phyloP scores from a whole-genome alignment of 2,888 invertebrate species.

The Lepeophtheirus nordmannii region DNA sequence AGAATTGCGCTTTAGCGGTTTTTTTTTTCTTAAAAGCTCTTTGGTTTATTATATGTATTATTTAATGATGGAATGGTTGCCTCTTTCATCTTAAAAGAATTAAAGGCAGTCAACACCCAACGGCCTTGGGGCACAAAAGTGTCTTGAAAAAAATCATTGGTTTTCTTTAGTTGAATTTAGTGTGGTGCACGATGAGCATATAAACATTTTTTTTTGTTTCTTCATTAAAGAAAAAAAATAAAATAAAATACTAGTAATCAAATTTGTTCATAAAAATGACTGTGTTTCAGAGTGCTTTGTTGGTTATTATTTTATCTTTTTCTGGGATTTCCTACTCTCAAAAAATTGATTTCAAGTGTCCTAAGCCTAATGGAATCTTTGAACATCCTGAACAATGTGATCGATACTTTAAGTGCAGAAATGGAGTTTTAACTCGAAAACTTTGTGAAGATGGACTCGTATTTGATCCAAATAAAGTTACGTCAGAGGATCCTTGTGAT shows the following conservation, averaged over 20 bases:
- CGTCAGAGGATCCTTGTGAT: conserved; percentile 23
- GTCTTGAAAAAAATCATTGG: neutral
- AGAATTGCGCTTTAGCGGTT: neutral
- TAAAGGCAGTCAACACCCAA: conserved; percentile 4
- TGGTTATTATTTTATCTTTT: neutral
- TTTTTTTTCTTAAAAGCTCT: neutral
- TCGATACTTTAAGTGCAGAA: conserved; percentile 63
- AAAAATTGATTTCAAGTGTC: conserved; percentile 18
- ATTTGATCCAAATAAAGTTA: conserved; percentile 53
- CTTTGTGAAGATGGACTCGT: conserved; percentile 75
- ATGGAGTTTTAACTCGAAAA: conserved; percentile 55
- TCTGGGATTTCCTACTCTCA: neutral
- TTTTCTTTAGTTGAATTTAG: neutral
- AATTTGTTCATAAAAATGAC: too few species aligned
- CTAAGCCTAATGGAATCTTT: conserved; percentile 17
- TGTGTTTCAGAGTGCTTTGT: too few species aligned
- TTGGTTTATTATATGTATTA: neutral
- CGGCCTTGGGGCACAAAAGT: conserved; percentile 5
- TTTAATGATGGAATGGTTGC: conserved; percentile 1
- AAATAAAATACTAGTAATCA: too few species aligned
- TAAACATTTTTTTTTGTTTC: neutral
- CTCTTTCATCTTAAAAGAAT: neutral
- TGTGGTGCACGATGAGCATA: neutral
- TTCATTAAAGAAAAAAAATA: too few species aligned
- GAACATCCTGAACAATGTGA: conserved; percentile 55